Evolutionary conservation across 2,797 vertebrate species (phyloP), one percentile per base, ranked within the genome.

Genomic region (Myripristis murdjan): DNA sequence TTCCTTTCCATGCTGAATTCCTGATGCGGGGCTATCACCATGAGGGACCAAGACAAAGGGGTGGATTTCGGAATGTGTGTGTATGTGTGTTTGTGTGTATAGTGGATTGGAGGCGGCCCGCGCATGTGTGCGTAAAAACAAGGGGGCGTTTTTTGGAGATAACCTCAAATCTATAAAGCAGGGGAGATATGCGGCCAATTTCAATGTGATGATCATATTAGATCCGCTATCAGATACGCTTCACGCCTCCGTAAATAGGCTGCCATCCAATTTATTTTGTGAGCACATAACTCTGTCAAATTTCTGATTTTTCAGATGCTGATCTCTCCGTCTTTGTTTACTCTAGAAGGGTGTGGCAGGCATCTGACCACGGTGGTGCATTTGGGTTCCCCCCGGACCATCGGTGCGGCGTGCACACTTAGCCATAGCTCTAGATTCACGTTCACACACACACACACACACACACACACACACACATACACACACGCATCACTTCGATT

Each of bases 41-140:
- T 37, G 59, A 71, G 69, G 80, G 64, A 79, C 79, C 82, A 10
- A 91, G 87, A 92, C 90, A 90, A 92, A 92, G 81, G 80, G 73
- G 49, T 37, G 33, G 44, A 57, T 82, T 83, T 77, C 18, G 78
- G 78, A 69, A 77, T 51, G 77, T 63, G 75, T 31, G 46, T 41
- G 37, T 59, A 28, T 55, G 55, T 56, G 79, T 64, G 35, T 54
- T 48, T 63, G 65, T 53, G 20, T 41, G 55, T 60, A 22, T 10
- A 7, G 70, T 28, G 46, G 46, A 35, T 51, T 39, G 63, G 79
- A 80, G 8, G 73, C 56, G 14, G 37, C 64, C n/a, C 48, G 73
- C 68, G 71, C 70, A 56, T 77, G 65, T 81, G 85, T 74, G 82
- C 74, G 83, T 85, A 75, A 83, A 85, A 84, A 53, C 64, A 68